Base-by-base conservation (phyloP, 2,113 vertebrate species). In the Entomyzon cyanotis region DNA sequence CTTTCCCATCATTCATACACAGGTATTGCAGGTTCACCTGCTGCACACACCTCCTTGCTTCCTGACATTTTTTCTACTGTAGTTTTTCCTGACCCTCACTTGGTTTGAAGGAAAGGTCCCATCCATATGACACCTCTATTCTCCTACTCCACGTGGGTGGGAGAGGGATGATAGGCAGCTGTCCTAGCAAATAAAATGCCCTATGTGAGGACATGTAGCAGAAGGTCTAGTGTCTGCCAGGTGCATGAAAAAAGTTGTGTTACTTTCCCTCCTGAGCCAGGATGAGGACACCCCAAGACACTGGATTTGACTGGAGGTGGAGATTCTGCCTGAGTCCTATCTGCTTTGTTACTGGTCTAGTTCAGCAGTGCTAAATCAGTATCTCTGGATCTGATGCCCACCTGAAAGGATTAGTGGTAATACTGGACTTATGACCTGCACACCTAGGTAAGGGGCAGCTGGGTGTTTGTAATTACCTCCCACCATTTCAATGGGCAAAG, bases 111-210 rank as follows among this genome's bases (percentile, higher is more conserved):
- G 22, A 15, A 62, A 0, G 3, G 25, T 53, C 10, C 37, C 5
- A 47, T 55, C 27, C 5, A 15, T 5, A 17, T 49, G 4, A 23
- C 35, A 17, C 12, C 9, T 68, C 41, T 47, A 7, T 41, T 80
- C 14, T 46, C 12, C n/a, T 42, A 14, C 22, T 91, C 31, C 13
- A 15, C 0, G 0, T 58, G 15, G 7, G 5, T 87, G 28, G 28
- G 41, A 82, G 37, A 65, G 7, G 22, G 27, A 27, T 78, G 47
- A 22, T 15, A 77, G 33, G 39, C 10, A 74, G 17, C 7, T 87
- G 6, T 13, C 37, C 6, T 25, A 41, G 9, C 20, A 84, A 30
- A 39, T 84, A 39, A 74, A 37, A 37, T 49, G 14, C 2, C 5
- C 13, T 41, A 0, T 41, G 6, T 58, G 33, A 63, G 52, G 25